These are phyloP conservation scores for Yponomeuta sedellus DNA, from an alignment of 2,888 invertebrate species.

Conservation along the genomic window DNA sequence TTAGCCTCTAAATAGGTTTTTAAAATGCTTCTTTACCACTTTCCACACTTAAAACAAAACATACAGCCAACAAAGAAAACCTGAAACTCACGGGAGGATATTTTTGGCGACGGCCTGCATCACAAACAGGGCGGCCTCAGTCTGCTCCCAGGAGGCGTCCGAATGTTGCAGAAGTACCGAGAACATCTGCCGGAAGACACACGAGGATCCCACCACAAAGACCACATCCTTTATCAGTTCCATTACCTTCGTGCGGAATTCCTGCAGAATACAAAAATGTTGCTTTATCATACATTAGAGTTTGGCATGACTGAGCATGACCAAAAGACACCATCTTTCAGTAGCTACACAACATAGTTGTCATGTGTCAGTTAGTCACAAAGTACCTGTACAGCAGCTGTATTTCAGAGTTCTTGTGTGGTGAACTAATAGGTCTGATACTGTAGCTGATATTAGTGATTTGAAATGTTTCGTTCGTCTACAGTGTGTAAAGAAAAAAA, in stretches of 20 bases:
- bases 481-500: no score
- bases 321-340: background rate
- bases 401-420: no score
- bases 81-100: constrained; percentile 86
- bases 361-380: constrained; percentile 11
- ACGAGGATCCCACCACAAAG: constrained; percentile 95
- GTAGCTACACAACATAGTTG: background rate
- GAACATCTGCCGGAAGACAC: constrained; percentile 95
- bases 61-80: no score
- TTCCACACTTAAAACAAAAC: no score
- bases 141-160: constrained; percentile 91
- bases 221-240: constrained; percentile 97
- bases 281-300: no score
- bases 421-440: no score
- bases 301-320: background rate
- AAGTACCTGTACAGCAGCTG: no score
- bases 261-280: constrained; percentile 51
- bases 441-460: no score
- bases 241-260: constrained; percentile 89
- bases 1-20: no score
- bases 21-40: no score
- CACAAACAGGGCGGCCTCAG: constrained; percentile 94
- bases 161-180: constrained; percentile 78
- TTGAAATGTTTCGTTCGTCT: no score
- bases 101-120: constrained; percentile 98